Base-by-base conservation (phyloP, 1,140 invertebrate species). In the Chelonus insularis region DNA sequence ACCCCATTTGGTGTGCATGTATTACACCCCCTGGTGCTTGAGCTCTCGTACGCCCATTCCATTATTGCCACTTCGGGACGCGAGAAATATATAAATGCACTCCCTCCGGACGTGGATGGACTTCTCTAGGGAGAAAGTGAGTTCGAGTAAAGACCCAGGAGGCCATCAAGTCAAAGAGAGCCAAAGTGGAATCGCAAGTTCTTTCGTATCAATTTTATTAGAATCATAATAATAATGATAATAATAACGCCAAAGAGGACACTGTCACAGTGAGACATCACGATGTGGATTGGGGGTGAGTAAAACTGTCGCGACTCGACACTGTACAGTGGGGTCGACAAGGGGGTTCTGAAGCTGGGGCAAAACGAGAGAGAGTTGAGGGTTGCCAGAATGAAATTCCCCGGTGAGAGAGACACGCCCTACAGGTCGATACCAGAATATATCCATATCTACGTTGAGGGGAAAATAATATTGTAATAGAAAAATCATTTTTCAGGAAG, bases 381-480 rank as follows among this genome's bases (percentile, higher is more conserved):
- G 65, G 66, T 68, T 70, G 67, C 68, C 65, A 64, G 66, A 69
- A 68, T 67, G 68, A 69, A 70, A 70, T 70, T 69, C 68, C 70
- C 72, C 61, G 52, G 45, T 59, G 69, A 69, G 66, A 65, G 65
- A 72, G 70, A 73, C 72, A 73, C 72, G 70, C 72, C 72, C 72
- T 70, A 57, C 64, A 72, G 68, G 70, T 73, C 72, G 70, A 73
- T 73, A 73, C 68, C 65, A 66, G 66, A 73, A 73, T 68, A 68
- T 69, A 73, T 69, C 66, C 64, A 61, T 63, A 48, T 61, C 20
- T 51, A 37, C 16, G 56, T 16, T 56, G 3, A 4, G 7, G 7
- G 25, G 7, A 29, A 29, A 29, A 29, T 4, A 29, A 4, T 4
- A 29, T 29, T 29, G 25, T 4, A 29, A 29, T 29, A 29, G 3